Evolutionary conservation across 2,797 vertebrate species (phyloP).

Genomic region (Hirundo rustica): DNA sequence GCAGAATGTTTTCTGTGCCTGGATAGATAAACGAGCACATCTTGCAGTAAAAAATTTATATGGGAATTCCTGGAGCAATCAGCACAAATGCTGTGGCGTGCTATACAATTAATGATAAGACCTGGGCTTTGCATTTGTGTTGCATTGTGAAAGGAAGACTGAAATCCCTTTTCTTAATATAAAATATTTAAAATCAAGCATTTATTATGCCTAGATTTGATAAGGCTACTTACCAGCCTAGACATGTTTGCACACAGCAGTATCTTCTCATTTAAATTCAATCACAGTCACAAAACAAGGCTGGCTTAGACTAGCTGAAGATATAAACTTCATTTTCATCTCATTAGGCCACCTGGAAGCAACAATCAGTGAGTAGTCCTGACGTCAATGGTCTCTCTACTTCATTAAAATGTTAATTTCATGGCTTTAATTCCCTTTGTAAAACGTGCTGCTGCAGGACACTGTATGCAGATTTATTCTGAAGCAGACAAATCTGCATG

Average conservation of each 20-base stretch:
- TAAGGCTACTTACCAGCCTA: constrained; percentile 73
- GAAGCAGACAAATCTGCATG: constrained; percentile 65
- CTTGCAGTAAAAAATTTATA: constrained; percentile 14
- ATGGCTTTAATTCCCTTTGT: constrained; percentile 78
- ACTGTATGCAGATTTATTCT: constrained; percentile 74
- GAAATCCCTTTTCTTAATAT: constrained; percentile 22
- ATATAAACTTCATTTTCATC: constrained; percentile 82
- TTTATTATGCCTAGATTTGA: constrained; percentile 63
- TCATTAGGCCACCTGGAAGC: constrained; percentile 82
- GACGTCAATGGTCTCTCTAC: constrained; percentile 75
- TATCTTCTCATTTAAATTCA: constrained; percentile 81
- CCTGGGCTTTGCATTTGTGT: neutral
- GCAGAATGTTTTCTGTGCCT: neutral
- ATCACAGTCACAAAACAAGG: constrained; percentile 77
- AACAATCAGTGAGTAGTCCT: constrained; percentile 74
- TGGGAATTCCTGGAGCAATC: neutral
- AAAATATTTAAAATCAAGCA: constrained; percentile 66
- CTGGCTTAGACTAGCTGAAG: constrained; percentile 73
- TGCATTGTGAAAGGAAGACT: neutral
- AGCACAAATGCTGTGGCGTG: neutral
- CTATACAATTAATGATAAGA: neutral
- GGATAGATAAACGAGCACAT: neutral
- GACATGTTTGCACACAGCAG: constrained; percentile 81
- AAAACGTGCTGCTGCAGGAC: constrained; percentile 69
- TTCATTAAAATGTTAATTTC: constrained; percentile 84